phyloP scores from a whole-genome alignment of 2,888 invertebrate genomes.

The Trissolcus brochymenae region DNA sequence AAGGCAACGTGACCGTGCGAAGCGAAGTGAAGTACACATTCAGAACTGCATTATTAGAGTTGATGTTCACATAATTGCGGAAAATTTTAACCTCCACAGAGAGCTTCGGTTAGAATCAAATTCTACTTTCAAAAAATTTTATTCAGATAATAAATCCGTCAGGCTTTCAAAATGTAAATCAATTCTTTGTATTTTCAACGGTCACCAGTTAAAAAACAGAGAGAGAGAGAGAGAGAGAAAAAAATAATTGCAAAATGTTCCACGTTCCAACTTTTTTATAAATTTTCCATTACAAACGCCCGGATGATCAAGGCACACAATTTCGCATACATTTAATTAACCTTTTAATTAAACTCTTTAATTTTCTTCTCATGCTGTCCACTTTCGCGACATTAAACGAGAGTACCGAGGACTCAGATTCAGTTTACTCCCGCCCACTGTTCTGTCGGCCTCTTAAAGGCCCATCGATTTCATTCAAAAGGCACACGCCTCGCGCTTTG shows the following conservation, averaged over 20 bases:
- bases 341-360: constrained; percentile 21
- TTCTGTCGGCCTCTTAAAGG: constrained; percentile 25
- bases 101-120: neutral
- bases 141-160: neutral
- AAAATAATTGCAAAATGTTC: no score
- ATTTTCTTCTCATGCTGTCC: constrained; percentile 1
- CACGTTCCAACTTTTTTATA: no score
- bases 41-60: constrained; percentile 22
- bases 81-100: constrained; percentile 7
- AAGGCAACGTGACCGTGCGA: constrained; percentile 15
- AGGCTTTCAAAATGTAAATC: no score
- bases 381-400: constrained; percentile 6
- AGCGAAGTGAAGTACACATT: constrained; percentile 6
- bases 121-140: neutral
- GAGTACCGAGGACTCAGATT: constrained; percentile 14
- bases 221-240: no score
- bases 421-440: constrained; percentile 15
- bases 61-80: constrained; percentile 20
- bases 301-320: neutral
- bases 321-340: constrained; percentile 19
- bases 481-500: constrained; percentile 10
- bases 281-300: no score
- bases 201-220: no score
- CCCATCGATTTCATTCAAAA: constrained; percentile 32
- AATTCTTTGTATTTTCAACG: no score